Evolutionary conservation across 2,797 vertebrate genomes (phyloP).

Genomic region (Sebastolobus altivelis): DNA sequence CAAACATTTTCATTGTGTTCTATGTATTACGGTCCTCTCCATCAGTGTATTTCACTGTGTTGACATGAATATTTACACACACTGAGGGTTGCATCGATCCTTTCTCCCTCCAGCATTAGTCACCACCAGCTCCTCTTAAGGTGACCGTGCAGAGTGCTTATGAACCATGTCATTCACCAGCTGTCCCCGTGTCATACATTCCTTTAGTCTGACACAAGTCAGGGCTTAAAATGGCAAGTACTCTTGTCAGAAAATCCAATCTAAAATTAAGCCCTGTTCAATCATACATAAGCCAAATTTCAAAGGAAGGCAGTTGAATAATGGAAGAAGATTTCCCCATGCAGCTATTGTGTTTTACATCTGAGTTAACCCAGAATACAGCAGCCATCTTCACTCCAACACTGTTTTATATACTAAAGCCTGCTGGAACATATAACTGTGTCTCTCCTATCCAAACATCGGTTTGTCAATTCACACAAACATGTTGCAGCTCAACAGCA

Average conservation of each 20-base stretch:
- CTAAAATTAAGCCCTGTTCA: slow-evolving; percentile 64
- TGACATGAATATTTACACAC: slow-evolving; percentile 43
- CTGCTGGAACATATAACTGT: slow-evolving; percentile 7
- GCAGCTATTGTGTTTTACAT: slow-evolving; percentile 38
- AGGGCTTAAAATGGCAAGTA: slow-evolving; percentile 56
- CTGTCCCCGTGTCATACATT: slow-evolving; percentile 20
- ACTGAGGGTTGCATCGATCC: slow-evolving; percentile 34
- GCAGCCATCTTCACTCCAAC: background rate
- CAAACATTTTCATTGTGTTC: background rate
- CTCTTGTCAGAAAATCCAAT: slow-evolving; percentile 63
- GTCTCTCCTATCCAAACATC: background rate
- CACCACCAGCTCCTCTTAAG: slow-evolving; percentile 17
- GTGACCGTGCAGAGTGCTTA: slow-evolving; percentile 32
- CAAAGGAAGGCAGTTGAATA: slow-evolving; percentile 50
- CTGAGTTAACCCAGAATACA: slow-evolving; percentile 4
- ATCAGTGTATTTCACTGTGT: slow-evolving; percentile 7
- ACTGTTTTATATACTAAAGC: background rate
- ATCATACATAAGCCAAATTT: slow-evolving; percentile 56
- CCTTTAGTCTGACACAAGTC: slow-evolving; percentile 30
- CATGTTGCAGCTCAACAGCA: slow-evolving; percentile 28
- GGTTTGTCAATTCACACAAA: slow-evolving; percentile 17
- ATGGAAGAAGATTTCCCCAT: slow-evolving; percentile 42
- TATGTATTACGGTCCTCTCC: background rate
- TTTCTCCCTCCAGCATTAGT: slow-evolving; percentile 4
- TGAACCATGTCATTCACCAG: slow-evolving; percentile 45